These are phyloP conservation scores for Gadus macrocephalus DNA, from an alignment of 2,113 vertebrate genomes.

Conservation along the genomic window DNA sequence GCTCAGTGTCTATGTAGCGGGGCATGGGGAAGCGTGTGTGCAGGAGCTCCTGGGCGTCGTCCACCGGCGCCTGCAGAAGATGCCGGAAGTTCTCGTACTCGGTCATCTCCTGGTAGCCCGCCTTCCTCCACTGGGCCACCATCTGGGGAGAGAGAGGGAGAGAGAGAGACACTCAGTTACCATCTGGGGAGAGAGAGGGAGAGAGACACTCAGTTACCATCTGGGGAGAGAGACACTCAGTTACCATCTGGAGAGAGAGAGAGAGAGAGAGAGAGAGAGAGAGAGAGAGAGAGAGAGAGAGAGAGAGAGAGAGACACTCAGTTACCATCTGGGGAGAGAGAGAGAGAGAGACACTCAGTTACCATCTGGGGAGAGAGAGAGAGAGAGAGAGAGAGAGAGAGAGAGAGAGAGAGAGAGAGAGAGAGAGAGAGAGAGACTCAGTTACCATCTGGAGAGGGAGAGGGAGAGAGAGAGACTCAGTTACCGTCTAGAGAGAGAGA, in stretches of 20 bases:
- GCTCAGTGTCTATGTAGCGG: conserved; percentile 94
- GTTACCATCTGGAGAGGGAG: too few relatives aligned
- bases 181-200: conserved; percentile 70
- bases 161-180: conserved; percentile 81
- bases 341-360: too few relatives aligned
- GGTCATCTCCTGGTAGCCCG: conserved; percentile 92
- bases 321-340: too few relatives aligned
- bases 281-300: neutral
- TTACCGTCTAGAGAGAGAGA: too few relatives aligned
- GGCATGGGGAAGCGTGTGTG: conserved; percentile 96
- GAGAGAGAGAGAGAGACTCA: too few relatives aligned
- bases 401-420: too few relatives aligned
- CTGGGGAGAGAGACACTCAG: too few relatives aligned
- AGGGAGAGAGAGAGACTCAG: too few relatives aligned
- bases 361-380: too few relatives aligned
- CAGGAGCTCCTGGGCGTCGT: conserved; percentile 95
- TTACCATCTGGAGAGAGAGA: neutral
- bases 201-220: neutral
- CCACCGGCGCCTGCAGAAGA: conserved; percentile 89
- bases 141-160: conserved; percentile 71
- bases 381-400: too few relatives aligned
- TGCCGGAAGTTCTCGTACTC: conserved; percentile 95
- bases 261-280: neutral
- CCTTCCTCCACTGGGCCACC: conserved; percentile 94
- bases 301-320: too few relatives aligned